Percentiles rank a stretch among this genome's conserved stretches.
Conservation (phyloP, 2,888 invertebrate species). For the Empis stercorea region DNA sequence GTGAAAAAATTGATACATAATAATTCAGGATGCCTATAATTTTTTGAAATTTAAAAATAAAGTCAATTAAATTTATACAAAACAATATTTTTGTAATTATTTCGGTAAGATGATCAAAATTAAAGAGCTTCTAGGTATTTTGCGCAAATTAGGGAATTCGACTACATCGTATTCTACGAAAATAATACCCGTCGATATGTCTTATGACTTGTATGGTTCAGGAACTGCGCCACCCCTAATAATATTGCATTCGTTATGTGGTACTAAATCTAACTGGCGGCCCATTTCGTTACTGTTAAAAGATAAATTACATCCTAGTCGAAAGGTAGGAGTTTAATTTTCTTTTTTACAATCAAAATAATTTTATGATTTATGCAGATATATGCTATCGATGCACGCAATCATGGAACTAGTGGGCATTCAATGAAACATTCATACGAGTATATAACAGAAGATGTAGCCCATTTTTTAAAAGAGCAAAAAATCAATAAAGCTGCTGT, state of each 20-base stretch:
- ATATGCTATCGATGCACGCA: conserved; percentile 70
- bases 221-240: conserved; percentile 47
- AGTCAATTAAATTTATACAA: too few relatives aligned
- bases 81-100: too few relatives aligned
- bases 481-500: conserved; percentile 51
- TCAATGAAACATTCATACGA: conserved; percentile 54
- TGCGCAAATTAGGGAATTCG: too few relatives aligned
- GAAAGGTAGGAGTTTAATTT: conserved; percentile 38
- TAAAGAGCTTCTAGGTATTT: too few relatives aligned
- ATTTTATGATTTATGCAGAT: conserved; percentile 19
- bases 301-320: conserved; percentile 31
- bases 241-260: conserved; percentile 77
- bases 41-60: too few relatives aligned
- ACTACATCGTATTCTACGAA: too few relatives aligned
- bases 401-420: conserved; percentile 91
- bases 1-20: too few relatives aligned
- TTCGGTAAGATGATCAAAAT: too few relatives aligned
- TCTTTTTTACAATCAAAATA: not conserved
- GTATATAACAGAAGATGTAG: conserved; percentile 64
- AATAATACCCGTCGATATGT: too few relatives aligned
- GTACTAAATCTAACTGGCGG: conserved; percentile 79
- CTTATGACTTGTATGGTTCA: too few relatives aligned
- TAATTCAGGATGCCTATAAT: too few relatives aligned
- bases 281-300: conserved; percentile 58
- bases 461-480: conserved; percentile 48